Evolutionary conservation across 1,140 invertebrate genomes (phyloP), one percentile per base, ranked within the genome.

Genomic region (Lordiphosa clarofinis): DNA sequence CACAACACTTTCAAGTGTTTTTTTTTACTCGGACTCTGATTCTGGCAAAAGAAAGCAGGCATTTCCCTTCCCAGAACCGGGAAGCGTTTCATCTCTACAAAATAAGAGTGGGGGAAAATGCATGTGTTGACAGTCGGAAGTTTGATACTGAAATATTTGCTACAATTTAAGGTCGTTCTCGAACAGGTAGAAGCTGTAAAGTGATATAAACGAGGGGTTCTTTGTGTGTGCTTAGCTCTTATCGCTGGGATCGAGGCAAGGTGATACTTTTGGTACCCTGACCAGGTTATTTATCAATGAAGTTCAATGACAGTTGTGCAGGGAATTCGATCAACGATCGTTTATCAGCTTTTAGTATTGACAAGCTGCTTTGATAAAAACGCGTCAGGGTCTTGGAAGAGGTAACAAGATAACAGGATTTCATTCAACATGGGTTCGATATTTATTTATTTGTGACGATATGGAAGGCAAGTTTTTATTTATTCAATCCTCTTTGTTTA

Each of bases 291-390:
- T 82, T 76, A 84, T 82, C 76, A 82, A 84, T 82, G 78, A 82
- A 82, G 76, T 82, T 82, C 76, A 82, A 82, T 84, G 78, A 82
- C 76, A 82, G 76, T 76, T 69, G 54, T 60, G 54, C 47, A 46
- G 72, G 59, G 33, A 24, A 56, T 64, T 82, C 67, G 76, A 81
- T 75, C 66, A 67, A 59, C 67, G 76, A 82, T 76, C 67, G 58
- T 69, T 82, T 82, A 84, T 82, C 76, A 64, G 63, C 39, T 62
- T 44, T 44, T 58, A 61, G 56, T 60, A 67, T 74, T 64, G 67
- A 82, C 76, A 81, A 82, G 64, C 73, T 56, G 19, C 7, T 42
- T 50, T 52, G 78, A 81, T 81, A 82, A 76, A 61, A 56, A 59
- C 58, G 47, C 56, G 52, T 54, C 39, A 8, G 28, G 28, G 28